Evolutionary conservation across 2,888 invertebrate genomes (phyloP), one percentile per base, ranked within the genome.

Genomic region (Megamerina dolium): DNA sequence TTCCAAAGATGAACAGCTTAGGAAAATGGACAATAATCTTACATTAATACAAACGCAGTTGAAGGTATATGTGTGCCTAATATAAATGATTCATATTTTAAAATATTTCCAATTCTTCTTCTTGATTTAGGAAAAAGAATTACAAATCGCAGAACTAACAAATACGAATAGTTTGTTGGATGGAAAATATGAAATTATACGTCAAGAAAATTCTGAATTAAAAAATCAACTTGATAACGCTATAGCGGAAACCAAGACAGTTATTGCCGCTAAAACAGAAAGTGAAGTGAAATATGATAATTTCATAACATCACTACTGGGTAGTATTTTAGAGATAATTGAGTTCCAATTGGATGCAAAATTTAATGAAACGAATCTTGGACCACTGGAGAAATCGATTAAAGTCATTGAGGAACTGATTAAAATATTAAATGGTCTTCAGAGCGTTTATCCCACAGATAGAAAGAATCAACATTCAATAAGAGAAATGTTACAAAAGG

Each of bases 171-270:
- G 46, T 14, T 76, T 73, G 43, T 73, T 82, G 16, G 82, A 82
- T 74, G 75, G 74, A 58, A 78, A 82, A 61, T 67, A 82, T 42
- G 79, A 83, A 72, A 81, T 81, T 59, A 68, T 83, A 50, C 70
- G 80, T 48, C 76, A 80, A 60, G 81, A 85, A 63, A 84, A 85
- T 66, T 77, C 79, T 50, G 77, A 80, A 46, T 67, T 84, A 35
- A 81, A 82, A 57, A 74, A 74, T 13, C 77, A 78, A 63, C 67
- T 58, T 21, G 54, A 46, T 23, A 49, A 34, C 21, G 49, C 59
- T 16, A 30, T 46, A 8, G 55, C 59, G 35, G 56, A 60, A 36
- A 52, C 58, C 16, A 46, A 58, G 20, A 47, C 64, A 10, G 54
- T 62, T 43, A 56, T 63, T 50, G 48, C 66, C 30, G 60, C 66